Conservation (phyloP, 2,797 vertebrate genomes). For the Chromis chromis region DNA sequence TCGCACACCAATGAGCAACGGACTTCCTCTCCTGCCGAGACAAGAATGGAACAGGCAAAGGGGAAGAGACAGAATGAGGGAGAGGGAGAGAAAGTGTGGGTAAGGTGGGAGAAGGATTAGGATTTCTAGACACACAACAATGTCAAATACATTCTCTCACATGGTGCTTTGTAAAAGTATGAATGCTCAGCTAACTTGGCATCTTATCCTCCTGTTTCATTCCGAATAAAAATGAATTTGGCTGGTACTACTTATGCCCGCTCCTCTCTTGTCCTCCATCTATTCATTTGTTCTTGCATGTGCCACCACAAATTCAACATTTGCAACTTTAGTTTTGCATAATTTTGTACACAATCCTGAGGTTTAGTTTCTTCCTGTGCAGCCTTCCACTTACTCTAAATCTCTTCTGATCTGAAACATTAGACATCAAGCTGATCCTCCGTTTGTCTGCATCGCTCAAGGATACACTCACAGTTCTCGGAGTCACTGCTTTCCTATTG, state of each 20-base stretch:
- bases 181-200: constrained; percentile 9
- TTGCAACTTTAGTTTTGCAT: neutral
- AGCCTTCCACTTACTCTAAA: neutral
- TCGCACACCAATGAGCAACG: constrained; percentile 93
- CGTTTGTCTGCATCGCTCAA: neutral
- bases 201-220: constrained; percentile 13
- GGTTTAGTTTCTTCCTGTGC: neutral
- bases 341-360: neutral
- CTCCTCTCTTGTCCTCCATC: neutral
- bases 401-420: constrained; percentile 8
- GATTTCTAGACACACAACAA: constrained; percentile 28
- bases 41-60: constrained; percentile 19
- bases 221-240: neutral
- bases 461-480: constrained; percentile 28
- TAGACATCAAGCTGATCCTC: constrained; percentile 2
- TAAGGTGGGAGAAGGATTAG: constrained; percentile 29
- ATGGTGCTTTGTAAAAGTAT: constrained; percentile 17
- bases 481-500: constrained; percentile 29
- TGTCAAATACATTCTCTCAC: constrained; percentile 21
- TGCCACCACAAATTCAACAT: neutral
- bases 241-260: neutral
- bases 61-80: neutral
- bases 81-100: constrained; percentile 3
- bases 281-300: neutral
- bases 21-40: constrained; percentile 92